Evolutionary conservation across 2,797 vertebrate genomes (phyloP).

Genomic region (Sebastes iracundus): DNA sequence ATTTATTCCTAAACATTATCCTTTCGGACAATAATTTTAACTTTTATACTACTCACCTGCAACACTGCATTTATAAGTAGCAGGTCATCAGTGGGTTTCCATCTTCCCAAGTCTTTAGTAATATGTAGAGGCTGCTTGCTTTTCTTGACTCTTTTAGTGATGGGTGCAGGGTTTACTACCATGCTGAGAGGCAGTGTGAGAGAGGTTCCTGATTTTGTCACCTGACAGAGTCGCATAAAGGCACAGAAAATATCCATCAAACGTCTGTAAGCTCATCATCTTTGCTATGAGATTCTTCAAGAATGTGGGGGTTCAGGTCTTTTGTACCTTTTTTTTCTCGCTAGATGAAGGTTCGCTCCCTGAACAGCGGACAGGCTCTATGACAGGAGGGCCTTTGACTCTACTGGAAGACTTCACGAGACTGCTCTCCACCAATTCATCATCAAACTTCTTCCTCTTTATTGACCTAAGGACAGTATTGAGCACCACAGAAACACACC

Average conservation of each 20-base stretch:
- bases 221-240: slow-evolving; percentile 67
- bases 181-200: slow-evolving; percentile 87
- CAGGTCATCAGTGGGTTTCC: slow-evolving; percentile 95
- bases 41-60: slow-evolving; percentile 81
- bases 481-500: not conserved
- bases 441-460: slow-evolving; percentile 97
- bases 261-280: not conserved
- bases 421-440: slow-evolving; percentile 96
- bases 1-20: not conserved
- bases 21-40: not conserved
- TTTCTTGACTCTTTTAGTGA: slow-evolving; percentile 95
- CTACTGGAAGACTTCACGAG: slow-evolving; percentile 95
- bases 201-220: slow-evolving; percentile 86
- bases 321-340: slow-evolving; percentile 92
- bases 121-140: slow-evolving; percentile 95
- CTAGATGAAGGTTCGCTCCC: slow-evolving; percentile 91
- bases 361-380: slow-evolving; percentile 90
- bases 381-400: slow-evolving; percentile 89
- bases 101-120: slow-evolving; percentile 94
- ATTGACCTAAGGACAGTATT: slow-evolving; percentile 86
- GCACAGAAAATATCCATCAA: not conserved
- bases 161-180: slow-evolving; percentile 83
- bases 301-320: not conserved
- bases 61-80: slow-evolving; percentile 94
- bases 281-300: not conserved